Conservation (phyloP, 2,113 vertebrate species). For the Myotis lucifugus region DNA sequence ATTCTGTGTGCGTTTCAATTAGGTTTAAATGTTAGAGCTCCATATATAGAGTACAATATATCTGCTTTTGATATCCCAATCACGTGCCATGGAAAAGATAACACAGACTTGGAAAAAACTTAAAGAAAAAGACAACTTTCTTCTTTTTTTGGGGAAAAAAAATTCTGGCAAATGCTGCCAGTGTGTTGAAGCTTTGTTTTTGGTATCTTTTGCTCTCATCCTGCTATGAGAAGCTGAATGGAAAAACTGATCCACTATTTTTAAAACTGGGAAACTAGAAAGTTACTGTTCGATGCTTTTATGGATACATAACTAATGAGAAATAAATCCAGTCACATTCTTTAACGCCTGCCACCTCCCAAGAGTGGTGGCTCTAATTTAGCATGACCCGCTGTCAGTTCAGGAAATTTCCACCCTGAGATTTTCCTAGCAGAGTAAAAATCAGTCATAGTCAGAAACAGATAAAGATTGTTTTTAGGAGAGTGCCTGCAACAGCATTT, state of each 20-base stretch:
- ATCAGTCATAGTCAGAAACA: conserved; percentile 67
- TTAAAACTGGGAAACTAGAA: conserved; percentile 76
- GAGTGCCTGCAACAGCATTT: conserved; percentile 62
- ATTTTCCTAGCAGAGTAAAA: conserved; percentile 69
- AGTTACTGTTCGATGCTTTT: conserved; percentile 71
- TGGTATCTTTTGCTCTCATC: conserved; percentile 33
- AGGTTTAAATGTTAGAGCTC: background rate
- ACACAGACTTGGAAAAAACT: conserved; percentile 46
- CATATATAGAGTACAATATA: background rate
- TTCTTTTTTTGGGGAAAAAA: conserved; percentile 42
- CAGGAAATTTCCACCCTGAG: conserved; percentile 84
- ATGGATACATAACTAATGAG: conserved; percentile 68
- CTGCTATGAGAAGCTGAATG: conserved; percentile 66
- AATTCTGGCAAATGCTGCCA: conserved; percentile 3
- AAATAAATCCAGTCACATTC: conserved; percentile 73
- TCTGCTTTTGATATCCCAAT: conserved; percentile 52
- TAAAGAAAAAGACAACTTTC: conserved; percentile 28
- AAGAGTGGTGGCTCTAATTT: conserved; percentile 68
- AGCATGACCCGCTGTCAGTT: conserved; percentile 54
- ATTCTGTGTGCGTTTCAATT: background rate
- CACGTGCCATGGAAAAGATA: conserved; percentile 46
- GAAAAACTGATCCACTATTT: conserved; percentile 77
- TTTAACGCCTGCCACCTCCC: conserved; percentile 43
- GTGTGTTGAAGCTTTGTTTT: conserved; percentile 27
- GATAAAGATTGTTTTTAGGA: conserved; percentile 76